Conservation (phyloP, 2,797 vertebrate species). For the Petrocephalus schoutedeni region DNA sequence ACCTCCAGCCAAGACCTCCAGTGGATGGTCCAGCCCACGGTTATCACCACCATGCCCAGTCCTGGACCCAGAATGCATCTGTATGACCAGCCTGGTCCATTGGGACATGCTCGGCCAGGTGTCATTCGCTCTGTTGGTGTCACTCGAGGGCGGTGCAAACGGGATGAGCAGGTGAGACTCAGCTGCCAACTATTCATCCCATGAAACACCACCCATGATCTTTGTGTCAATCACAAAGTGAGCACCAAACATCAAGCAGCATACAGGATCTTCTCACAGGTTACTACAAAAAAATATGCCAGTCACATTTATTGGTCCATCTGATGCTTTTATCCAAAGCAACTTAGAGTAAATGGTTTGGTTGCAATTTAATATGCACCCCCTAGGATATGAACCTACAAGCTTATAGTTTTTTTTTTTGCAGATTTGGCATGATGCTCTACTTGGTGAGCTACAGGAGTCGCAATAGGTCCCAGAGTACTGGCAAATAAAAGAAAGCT, state of each 20-base stretch:
- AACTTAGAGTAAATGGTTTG: not conserved
- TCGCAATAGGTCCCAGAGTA: not conserved
- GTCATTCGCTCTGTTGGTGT: slow-evolving; percentile 74
- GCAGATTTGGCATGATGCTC: not conserved
- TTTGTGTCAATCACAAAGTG: not conserved
- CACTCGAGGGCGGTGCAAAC: slow-evolving; percentile 63
- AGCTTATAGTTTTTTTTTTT: not conserved
- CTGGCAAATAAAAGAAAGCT: not conserved
- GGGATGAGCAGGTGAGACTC: slow-evolving; percentile 67
- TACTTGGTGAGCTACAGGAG: not conserved
- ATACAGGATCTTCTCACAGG: not conserved
- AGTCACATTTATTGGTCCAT: not conserved
- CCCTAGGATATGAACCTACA: not conserved
- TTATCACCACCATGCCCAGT: slow-evolving; percentile 76
- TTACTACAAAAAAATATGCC: not conserved
- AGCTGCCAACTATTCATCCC: not conserved
- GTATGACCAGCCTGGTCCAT: slow-evolving; percentile 59
- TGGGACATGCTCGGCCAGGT: slow-evolving; percentile 63
- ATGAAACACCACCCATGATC: not conserved
- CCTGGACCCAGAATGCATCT: slow-evolving; percentile 65
- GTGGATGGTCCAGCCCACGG: slow-evolving; percentile 79
- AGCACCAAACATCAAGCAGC: not conserved
- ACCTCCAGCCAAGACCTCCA: slow-evolving; percentile 76
- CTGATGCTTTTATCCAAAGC: not conserved
- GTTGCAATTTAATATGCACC: not conserved